A percentile compares a stretch with the other conserved stretches of the same genome.
phyloP scores from a whole-genome alignment of 2,888 invertebrate genomes.

The Pristionchus entomophagus region DNA sequence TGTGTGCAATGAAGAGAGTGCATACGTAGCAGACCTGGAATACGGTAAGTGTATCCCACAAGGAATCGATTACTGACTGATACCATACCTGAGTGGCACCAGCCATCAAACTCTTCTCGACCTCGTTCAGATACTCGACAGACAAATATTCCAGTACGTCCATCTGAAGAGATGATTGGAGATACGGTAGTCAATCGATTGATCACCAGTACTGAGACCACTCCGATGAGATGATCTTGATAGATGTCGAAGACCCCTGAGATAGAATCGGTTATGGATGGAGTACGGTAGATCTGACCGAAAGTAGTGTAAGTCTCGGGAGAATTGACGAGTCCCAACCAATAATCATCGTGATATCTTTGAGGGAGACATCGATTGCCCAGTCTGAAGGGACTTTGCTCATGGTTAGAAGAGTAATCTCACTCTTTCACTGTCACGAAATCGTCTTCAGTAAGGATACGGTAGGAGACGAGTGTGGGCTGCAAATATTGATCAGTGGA shows the following conservation, averaged over 20 bases:
- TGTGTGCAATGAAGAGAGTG: slow-evolving; percentile 33
- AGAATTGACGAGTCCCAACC: slow-evolving; percentile 12
- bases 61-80: too few relatives aligned
- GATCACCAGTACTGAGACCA: slow-evolving; percentile 28
- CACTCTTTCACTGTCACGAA: slow-evolving; percentile 42
- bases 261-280: background rate
- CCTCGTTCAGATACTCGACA: slow-evolving; percentile 11
- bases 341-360: slow-evolving; percentile 39
- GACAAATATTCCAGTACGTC: slow-evolving; percentile 4
- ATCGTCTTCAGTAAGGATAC: slow-evolving; percentile 30
- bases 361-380: slow-evolving; percentile 42
- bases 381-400: background rate
- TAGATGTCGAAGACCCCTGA: slow-evolving; percentile 23
- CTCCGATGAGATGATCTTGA: slow-evolving; percentile 20
- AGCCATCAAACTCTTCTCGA: slow-evolving; percentile 23
- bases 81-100: too few relatives aligned
- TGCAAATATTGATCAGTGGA: background rate
- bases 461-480: slow-evolving; percentile 24
- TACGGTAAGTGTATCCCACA: too few relatives aligned
- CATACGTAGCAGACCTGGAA: slow-evolving; percentile 41
- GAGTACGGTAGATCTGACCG: slow-evolving; percentile 23
- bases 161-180: background rate
- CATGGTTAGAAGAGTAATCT: background rate
- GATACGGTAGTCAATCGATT: background rate
- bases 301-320: slow-evolving; percentile 32